phyloP scores from a whole-genome alignment of 1,140 invertebrate genomes.

The Bicyclus anynana region DNA sequence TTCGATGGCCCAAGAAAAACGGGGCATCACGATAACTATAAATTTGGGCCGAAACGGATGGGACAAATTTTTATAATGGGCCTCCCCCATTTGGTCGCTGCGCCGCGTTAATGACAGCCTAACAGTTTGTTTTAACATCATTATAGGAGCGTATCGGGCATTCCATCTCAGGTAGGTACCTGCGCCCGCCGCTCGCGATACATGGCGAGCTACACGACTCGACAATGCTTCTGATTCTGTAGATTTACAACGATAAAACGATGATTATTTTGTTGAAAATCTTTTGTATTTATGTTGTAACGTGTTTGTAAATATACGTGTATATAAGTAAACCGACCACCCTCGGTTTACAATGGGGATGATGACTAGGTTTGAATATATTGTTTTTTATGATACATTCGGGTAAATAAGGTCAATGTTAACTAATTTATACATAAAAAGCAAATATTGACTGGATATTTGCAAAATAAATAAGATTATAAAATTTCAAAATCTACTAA shows the following conservation, averaged over 20 bases:
- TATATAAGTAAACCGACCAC: too few species aligned
- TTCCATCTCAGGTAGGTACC: slow-evolving; percentile 70
- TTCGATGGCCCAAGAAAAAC: slow-evolving; percentile 67
- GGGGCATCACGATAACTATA: slow-evolving; percentile 72
- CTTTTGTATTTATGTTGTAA: neutral
- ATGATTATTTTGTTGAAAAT: neutral
- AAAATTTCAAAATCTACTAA: too few species aligned
- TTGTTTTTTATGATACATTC: too few species aligned
- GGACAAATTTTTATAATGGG: slow-evolving; percentile 77
- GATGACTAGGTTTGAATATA: too few species aligned
- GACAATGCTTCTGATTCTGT: slow-evolving; percentile 27
- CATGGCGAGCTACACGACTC: slow-evolving; percentile 42
- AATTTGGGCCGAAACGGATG: slow-evolving; percentile 73
- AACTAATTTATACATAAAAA: too few species aligned
- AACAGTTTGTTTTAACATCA: slow-evolving; percentile 77
- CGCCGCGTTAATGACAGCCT: slow-evolving; percentile 72
- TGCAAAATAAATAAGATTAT: too few species aligned
- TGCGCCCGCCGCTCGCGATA: slow-evolving; percentile 40
- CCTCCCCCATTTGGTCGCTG: slow-evolving; percentile 65
- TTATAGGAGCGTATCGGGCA: slow-evolving; percentile 73
- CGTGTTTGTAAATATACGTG: too few species aligned
- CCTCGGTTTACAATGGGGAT: too few species aligned
- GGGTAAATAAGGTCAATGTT: too few species aligned
- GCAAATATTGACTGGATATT: too few species aligned
- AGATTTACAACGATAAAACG: slow-evolving; percentile 1